Evolutionary conservation across 2,113 vertebrate genomes (phyloP).

Genomic region (Aplodontia rufa): DNA sequence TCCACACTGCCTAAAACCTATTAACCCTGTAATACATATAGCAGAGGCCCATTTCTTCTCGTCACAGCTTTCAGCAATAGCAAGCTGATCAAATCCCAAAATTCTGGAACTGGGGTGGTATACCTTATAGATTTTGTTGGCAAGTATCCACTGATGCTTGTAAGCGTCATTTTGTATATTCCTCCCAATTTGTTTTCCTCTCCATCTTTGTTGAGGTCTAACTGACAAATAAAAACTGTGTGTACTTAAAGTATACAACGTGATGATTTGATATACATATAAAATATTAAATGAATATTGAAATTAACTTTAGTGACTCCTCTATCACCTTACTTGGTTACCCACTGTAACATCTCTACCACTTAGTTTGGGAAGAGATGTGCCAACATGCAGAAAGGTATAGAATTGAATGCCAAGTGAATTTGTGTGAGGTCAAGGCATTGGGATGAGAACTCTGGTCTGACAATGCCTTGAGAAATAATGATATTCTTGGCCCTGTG

Average conservation of each 20-base stretch:
- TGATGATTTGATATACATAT: not conserved
- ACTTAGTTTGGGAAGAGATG: not conserved
- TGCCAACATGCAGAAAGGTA: not conserved
- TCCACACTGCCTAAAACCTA: not conserved
- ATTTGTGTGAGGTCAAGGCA: not conserved
- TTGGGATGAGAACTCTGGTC: not conserved
- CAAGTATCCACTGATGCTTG: not conserved
- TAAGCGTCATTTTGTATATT: not conserved
- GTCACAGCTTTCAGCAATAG: not conserved
- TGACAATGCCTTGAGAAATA: not conserved
- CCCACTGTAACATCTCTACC: not conserved
- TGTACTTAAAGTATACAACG: not conserved
- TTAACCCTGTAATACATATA: not conserved
- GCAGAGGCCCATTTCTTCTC: not conserved
- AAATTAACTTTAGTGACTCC: not conserved
- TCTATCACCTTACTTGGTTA: not conserved
- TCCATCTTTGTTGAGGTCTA: not conserved
- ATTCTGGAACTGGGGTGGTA: not conserved
- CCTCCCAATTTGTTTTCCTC: not conserved
- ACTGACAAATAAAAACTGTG: not conserved
- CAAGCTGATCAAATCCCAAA: not conserved
- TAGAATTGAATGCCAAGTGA: not conserved
- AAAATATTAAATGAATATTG: not conserved
- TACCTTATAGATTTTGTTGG: not conserved
- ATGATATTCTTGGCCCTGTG: not conserved